Base-by-base conservation (phyloP, 2,888 invertebrate genomes). In the Oligia strigilis region DNA sequence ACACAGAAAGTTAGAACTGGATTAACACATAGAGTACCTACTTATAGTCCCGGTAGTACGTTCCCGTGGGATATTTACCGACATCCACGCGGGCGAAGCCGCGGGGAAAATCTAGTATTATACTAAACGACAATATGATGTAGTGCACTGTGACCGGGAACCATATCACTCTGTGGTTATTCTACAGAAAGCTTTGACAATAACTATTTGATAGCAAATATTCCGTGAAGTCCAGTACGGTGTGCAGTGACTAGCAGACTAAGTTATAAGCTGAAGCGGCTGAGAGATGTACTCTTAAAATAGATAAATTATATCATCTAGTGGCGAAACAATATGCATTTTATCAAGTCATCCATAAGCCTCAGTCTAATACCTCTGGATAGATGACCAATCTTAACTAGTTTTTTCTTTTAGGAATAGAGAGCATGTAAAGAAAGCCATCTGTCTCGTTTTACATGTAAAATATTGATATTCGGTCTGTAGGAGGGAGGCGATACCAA, bases 171-270 rank as follows among this genome's bases (percentile, higher is more conserved):
- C 13, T 49, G 72, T 29, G 81, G 46, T 70, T 70, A 65, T 85
- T 80, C 81, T 69, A 14, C 9, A 65, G 52, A 77, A 80, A 80
- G 65, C 62, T 67, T 55, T 4, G 75, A 52, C 81, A 70, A 74
- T 65, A 82, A 71, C 60, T 46, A 65, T 72, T 72, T 67, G 67
- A 80, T 74, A 46, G 40, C 76, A 81, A 85, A 82, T 85, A 82
- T 85, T 43, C 70, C 40, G 19, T 46, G 60, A 65, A 81, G 69
- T 70, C 70, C 75, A 82, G 17, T 60, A 65, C 64, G 60, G 64
- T 81, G 82, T 81, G 81, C 82, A 81, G 23, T 70, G 65, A 14
- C 17, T 23, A 23, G 40, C 14, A 0, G 75, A 14, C 29, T 4
- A 40, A 55, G 52, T 46, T 23, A 65, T 4, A 46, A 4, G 40